Evolutionary conservation across 92 coral and sea anemone species (phyloP).

Genomic region (Zoanthus gigantus): DNA sequence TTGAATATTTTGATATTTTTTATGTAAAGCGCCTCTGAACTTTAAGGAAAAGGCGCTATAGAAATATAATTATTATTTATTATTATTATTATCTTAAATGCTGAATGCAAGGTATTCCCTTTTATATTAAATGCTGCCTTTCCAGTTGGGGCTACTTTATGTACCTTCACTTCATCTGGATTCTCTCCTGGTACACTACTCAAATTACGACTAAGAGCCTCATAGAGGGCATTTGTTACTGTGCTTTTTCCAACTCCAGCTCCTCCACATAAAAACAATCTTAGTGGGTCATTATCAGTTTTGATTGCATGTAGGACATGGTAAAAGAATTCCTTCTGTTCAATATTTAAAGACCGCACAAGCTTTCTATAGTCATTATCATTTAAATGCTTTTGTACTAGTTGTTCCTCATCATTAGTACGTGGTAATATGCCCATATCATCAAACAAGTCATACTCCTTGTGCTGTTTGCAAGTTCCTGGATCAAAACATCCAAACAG

Average conservation of each 20-base stretch:
- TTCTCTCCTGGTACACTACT: neutral
- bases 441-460: neutral
- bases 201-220: neutral
- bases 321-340: conserved; percentile 9
- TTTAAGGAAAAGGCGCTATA: no score
- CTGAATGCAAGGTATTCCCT: conserved; percentile 41
- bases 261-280: conserved; percentile 32
- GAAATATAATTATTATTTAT: no score
- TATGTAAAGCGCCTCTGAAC: no score
- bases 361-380: neutral
- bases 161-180: conserved; percentile 55
- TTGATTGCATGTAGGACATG: conserved; percentile 46
- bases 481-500: conserved; percentile 55
- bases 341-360: neutral
- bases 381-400: neutral
- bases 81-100: conserved; percentile 58
- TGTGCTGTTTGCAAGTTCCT: conserved; percentile 34
- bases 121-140: conserved; percentile 53
- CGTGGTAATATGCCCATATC: neutral
- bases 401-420: neutral
- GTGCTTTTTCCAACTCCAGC: conserved; percentile 55
- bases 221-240: conserved; percentile 17
- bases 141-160: conserved; percentile 49
- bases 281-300: conserved; percentile 35
- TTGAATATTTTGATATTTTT: no score